Conservation (phyloP, 2,888 invertebrate genomes). For the Tinea pellionella region DNA sequence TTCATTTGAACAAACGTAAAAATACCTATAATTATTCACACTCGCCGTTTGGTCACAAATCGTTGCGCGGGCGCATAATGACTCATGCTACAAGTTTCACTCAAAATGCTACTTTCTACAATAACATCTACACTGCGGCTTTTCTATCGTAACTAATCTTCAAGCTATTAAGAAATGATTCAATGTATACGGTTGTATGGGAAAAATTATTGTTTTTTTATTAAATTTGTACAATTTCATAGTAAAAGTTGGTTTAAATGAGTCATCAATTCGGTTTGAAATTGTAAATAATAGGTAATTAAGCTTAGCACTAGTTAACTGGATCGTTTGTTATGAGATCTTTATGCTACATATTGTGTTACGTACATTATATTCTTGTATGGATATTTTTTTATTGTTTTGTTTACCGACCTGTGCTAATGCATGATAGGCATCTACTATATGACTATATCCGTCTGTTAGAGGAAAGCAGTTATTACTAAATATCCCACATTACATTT, state of each 20-base stretch:
- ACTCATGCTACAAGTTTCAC: not conserved
- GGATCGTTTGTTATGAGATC: not conserved
- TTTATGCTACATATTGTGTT: not conserved
- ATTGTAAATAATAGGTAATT: not conserved
- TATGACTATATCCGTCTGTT: no score
- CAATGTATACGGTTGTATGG: not conserved
- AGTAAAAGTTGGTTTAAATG: not conserved
- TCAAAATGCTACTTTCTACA: not conserved
- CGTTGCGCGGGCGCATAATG: not conserved
- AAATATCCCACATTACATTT: no score
- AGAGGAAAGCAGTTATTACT: no score
- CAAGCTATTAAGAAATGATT: not conserved
- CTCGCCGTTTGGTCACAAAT: not conserved
- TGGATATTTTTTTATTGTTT: no score
- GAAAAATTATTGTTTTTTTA: not conserved
- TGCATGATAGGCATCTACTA: no score
- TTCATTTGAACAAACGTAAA: not conserved
- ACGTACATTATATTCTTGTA: no score
- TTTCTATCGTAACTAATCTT: not conserved
- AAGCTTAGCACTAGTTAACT: not conserved
- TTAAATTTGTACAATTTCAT: not conserved
- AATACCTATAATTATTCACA: not conserved
- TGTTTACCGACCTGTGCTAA: no score
- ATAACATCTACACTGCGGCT: not conserved
- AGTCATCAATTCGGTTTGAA: not conserved